Evolutionary conservation across 2,797 vertebrate genomes (phyloP).

Genomic region (Acanthurus lineatus): DNA sequence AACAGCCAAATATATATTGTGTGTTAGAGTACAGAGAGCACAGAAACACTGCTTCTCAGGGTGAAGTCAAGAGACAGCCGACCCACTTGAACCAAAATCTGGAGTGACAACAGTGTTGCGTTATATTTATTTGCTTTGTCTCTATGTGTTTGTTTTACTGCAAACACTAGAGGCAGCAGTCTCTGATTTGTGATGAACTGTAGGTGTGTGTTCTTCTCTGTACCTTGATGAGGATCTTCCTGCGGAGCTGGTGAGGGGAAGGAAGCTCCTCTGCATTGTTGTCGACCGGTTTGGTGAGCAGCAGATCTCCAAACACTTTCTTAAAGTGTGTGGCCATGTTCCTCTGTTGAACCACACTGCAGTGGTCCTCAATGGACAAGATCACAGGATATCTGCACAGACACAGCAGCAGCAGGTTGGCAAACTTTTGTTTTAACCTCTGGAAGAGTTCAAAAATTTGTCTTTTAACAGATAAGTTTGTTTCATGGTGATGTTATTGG

Average conservation of each 20-base stretch:
- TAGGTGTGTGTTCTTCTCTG: too few species aligned
- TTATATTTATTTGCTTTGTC: not conserved
- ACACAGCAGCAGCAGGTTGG: not conserved
- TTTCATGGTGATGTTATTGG: too few species aligned
- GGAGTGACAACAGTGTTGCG: too few species aligned
- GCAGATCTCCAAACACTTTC: slow-evolving; percentile 96
- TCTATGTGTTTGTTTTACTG: not conserved
- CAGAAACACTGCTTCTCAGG: too few species aligned
- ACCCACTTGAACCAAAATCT: too few species aligned
- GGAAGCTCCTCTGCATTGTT: slow-evolving; percentile 93
- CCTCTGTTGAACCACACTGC: slow-evolving; percentile 97
- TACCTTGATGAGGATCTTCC: slow-evolving; percentile 98
- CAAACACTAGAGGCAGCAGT: not conserved
- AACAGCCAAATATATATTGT: too few species aligned
- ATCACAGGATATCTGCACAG: slow-evolving; percentile 91
- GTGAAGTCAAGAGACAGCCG: too few species aligned
- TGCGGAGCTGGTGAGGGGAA: slow-evolving; percentile 94
- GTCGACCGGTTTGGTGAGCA: slow-evolving; percentile 95
- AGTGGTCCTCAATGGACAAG: slow-evolving; percentile 98
- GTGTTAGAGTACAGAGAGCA: not conserved
- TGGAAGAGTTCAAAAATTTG: too few species aligned
- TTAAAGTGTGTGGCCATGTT: slow-evolving; percentile 96
- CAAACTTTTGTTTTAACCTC: too few species aligned
- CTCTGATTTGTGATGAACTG: not conserved
- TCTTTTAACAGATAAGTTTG: too few species aligned